Evolutionary conservation across 2,113 vertebrate genomes (phyloP), one percentile per base, ranked within the genome.

Genomic region (Indicator indicator): DNA sequence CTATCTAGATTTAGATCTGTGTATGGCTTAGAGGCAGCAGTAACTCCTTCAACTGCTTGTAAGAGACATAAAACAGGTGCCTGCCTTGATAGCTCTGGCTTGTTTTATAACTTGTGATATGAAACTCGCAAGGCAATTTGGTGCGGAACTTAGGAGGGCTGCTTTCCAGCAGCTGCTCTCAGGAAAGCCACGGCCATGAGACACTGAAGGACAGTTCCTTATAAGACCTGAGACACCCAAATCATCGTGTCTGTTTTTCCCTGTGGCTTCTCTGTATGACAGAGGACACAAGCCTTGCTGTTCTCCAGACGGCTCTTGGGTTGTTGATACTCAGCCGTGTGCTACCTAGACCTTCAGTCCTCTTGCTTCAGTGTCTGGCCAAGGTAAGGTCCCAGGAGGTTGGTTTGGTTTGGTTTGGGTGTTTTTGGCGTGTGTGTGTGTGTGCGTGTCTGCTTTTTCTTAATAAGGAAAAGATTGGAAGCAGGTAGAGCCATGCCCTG

Each of bases 21-120:
- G 33, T 62, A 58, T 21, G 69, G 62, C 72, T 63, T 59, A 40
- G 68, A 73, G 72, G 88, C 68, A 77, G 90, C 72, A 83, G 79
- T 32, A 83, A 36, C 68, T 46, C 46, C 80, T 77, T n/a, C 56
- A 38, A 2, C 42, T 21, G 28, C 33, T 33, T 26, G 20, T 11
- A 63, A 33, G 1, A 59, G 60, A 7, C 64, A 67, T 19, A 63
- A 50, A 17, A 27, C 59, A 50, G 27, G 55, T 5, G 27, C 14
- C 58, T 21, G 55, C 9, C 15, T 4, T 10, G 24, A 54, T 1
- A 50, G 46, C 24, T 9, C n/a, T 48, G 36, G 1, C 38, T 67
- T 33, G 18, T 36, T 67, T 52, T 17, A 46, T 5, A 21, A 14
- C 60, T 18, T 27, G 71, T 40, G 83, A 36, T 44, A 17, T 2